These are phyloP conservation scores for Morelia viridis DNA, from an alignment of 2,797 vertebrate genomes.

Conservation along the genomic window DNA sequence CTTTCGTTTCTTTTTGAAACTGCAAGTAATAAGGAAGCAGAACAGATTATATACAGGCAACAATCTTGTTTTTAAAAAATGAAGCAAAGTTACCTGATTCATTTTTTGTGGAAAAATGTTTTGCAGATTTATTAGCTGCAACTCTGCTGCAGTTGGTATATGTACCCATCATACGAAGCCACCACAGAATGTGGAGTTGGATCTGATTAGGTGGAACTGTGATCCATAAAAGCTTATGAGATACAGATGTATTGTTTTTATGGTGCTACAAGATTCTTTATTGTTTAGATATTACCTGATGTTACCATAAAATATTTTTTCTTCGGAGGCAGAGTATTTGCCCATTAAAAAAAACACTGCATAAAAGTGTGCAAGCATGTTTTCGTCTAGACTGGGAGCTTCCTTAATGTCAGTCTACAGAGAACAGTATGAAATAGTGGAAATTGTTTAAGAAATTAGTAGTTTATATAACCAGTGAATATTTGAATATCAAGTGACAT, in stretches of 20 bases:
- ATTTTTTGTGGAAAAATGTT: background rate
- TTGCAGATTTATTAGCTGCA: background rate
- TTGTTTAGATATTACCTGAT: background rate
- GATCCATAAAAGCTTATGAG: background rate
- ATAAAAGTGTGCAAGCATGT: background rate
- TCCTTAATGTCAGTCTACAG: background rate
- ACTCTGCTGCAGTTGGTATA: background rate
- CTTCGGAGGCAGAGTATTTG: background rate
- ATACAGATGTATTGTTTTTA: background rate
- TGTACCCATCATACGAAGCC: background rate
- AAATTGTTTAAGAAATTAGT: background rate
- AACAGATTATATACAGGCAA: background rate
- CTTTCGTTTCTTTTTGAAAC: background rate
- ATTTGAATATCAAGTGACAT: background rate
- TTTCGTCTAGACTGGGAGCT: background rate
- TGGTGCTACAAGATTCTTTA: background rate
- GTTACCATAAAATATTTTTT: background rate
- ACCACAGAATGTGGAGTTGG: background rate
- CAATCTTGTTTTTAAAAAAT: constrained; percentile 1
- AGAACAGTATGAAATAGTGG: background rate
- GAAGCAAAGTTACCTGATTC: background rate
- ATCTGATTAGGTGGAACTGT: background rate
- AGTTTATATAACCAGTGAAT: background rate
- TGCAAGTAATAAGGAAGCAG: background rate
- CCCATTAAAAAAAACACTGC: background rate